Conservation (phyloP, 2,113 vertebrate species). For the Pogonocichla stellata region DNA sequence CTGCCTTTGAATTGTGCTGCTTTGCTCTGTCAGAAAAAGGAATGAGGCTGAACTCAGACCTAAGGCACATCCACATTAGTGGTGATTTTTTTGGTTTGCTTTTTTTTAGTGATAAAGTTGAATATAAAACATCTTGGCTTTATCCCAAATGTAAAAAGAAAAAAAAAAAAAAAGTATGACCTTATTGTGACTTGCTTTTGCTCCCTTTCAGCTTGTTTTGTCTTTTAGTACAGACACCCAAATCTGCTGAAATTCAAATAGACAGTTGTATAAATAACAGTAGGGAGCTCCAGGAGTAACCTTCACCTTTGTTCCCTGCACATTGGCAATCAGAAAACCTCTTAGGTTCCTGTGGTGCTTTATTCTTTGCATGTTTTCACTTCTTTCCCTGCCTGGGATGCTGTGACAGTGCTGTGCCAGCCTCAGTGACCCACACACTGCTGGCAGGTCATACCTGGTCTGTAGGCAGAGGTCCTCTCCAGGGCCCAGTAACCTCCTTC, state of each 20-base stretch:
- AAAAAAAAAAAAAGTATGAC: background rate
- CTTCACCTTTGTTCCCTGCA: background rate
- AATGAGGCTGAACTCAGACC: background rate
- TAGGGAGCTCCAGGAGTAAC: background rate
- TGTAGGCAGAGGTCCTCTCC: background rate
- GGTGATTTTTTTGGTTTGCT: background rate
- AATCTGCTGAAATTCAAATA: background rate
- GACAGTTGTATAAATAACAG: background rate
- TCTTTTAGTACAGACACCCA: background rate
- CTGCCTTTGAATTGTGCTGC: background rate
- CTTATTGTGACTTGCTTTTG: background rate
- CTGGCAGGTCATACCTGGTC: background rate
- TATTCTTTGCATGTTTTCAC: background rate
- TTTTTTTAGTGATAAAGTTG: background rate
- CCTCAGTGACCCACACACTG: fast-evolving
- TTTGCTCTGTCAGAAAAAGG: background rate
- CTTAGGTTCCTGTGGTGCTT: background rate
- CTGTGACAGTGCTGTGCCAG: background rate
- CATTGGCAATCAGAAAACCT: background rate
- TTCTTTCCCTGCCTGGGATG: background rate
- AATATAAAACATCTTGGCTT: background rate
- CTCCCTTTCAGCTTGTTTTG: background rate
- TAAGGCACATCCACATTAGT: background rate
- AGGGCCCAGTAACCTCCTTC: background rate
- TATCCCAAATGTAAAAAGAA: background rate